Evolutionary conservation across 2,888 invertebrate species (phyloP).

Genomic region (Hymenopus coronatus): DNA sequence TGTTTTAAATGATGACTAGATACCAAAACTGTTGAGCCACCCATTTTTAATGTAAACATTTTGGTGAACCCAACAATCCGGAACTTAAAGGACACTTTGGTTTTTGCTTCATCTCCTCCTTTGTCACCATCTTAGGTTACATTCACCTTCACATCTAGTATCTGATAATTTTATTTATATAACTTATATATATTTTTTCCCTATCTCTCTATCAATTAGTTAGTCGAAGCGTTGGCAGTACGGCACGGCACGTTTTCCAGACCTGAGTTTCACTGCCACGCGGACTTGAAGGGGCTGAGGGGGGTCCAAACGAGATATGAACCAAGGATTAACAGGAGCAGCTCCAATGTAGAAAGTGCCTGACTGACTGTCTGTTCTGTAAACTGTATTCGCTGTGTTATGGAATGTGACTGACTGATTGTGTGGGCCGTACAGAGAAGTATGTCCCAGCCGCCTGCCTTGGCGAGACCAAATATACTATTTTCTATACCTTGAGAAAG

Average conservation of each 20-base stretch:
- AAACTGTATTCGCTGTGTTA: conserved; percentile 33
- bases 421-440: background rate
- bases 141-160: conserved; percentile 31
- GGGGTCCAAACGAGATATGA: background rate
- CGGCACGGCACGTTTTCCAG: background rate
- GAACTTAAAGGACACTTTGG: conserved; percentile 37
- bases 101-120: conserved; percentile 33
- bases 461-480: conserved; percentile 9
- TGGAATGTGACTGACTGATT: conserved; percentile 23
- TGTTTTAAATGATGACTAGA: conserved; percentile 35
- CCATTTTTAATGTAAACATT: conserved; percentile 30
- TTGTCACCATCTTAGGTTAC: conserved; percentile 31
- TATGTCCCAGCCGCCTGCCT: conserved; percentile 25
- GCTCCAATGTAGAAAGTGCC: conserved; percentile 13
- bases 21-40: conserved; percentile 33
- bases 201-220: conserved; percentile 12
- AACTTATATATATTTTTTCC: conserved; percentile 21
- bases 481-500: background rate
- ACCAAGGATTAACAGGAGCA: conserved; percentile 4
- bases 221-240: conserved; percentile 18
- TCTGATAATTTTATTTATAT: conserved; percentile 17
- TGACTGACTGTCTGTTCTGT: conserved; percentile 26
- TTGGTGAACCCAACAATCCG: conserved; percentile 33
- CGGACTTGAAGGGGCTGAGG: background rate
- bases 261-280: conserved; percentile 6